phyloP scores from a whole-genome alignment of 2,113 vertebrate species.

The Paradoxurus hermaphroditus region DNA sequence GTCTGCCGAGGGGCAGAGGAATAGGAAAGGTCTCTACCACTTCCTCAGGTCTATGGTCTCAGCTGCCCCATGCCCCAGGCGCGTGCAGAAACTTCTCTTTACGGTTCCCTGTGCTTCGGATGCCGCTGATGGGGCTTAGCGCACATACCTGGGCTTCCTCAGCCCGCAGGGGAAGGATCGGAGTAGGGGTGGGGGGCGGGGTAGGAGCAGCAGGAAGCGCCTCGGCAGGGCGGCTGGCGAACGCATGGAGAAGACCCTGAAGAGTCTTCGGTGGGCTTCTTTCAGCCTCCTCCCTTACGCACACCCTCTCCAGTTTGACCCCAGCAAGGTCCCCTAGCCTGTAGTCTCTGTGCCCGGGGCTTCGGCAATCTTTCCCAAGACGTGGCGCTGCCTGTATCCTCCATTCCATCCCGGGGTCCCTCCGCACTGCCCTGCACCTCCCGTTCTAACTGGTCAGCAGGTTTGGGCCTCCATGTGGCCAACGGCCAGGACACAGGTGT shows the following conservation, averaged over 20 bases:
- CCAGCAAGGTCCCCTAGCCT: background rate
- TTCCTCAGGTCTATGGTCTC: background rate
- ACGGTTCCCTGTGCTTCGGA: background rate
- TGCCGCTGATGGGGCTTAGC: background rate
- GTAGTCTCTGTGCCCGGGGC: background rate
- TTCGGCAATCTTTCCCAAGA: background rate
- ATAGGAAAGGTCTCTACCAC: background rate
- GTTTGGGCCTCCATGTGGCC: background rate
- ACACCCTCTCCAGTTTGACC: background rate
- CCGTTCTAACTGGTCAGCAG: background rate
- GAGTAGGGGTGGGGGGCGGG: background rate
- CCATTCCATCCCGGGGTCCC: background rate
- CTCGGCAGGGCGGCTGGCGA: background rate
- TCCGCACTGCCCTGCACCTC: background rate
- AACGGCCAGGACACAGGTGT: background rate
- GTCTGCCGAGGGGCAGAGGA: background rate
- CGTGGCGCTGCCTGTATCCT: background rate
- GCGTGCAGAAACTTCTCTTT: background rate
- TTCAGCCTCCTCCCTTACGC: background rate
- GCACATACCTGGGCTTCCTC: background rate
- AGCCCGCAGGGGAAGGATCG: background rate
- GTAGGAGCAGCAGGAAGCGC: background rate
- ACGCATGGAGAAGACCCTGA: background rate
- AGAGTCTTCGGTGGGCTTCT: background rate
- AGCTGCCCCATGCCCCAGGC: background rate